Evolutionary conservation across 2,797 vertebrate genomes (phyloP).

Genomic region (Poeciliopsis presidionis): DNA sequence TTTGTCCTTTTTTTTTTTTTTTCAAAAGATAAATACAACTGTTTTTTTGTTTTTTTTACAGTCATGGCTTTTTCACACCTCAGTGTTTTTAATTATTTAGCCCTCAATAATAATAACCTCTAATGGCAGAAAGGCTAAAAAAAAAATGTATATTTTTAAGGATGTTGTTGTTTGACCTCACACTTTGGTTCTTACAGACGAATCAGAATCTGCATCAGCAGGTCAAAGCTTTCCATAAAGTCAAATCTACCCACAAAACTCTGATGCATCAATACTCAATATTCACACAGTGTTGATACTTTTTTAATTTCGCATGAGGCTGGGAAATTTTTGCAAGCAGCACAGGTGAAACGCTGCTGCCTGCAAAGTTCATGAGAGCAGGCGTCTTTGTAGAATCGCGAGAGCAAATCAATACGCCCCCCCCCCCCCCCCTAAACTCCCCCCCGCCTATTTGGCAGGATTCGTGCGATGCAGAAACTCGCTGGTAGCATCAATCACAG

Average conservation of each 20-base stretch:
- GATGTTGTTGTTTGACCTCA: not conserved
- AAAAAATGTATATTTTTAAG: not conserved
- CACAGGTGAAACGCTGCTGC: constrained; percentile 38
- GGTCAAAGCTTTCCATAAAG: not conserved
- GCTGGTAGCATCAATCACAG: constrained; percentile 76
- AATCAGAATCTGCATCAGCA: not conserved
- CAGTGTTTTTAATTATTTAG: not conserved
- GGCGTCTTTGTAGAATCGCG: constrained; percentile 66
- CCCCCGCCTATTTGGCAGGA: constrained; percentile 55
- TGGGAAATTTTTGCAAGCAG: constrained; percentile 44
- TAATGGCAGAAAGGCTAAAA: not conserved
- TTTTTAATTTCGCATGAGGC: constrained; percentile 34
- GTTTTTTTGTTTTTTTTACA: not conserved
- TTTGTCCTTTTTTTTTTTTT: not conserved
- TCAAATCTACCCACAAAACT: constrained; percentile 1
- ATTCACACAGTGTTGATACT: constrained; percentile 31
- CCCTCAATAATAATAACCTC: not conserved
- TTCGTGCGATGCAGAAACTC: constrained; percentile 63
- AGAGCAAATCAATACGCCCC: constrained; percentile 73
- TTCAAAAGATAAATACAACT: not conserved
- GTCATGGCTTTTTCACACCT: not conserved
- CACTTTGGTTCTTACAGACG: not conserved
- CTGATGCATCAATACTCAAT: constrained; percentile 30
- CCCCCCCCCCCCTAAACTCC: not conserved
- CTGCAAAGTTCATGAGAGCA: constrained; percentile 24